Evolutionary conservation across 1,140 invertebrate species (phyloP), one percentile per base, ranked within the genome.

Genomic region (Zophobas morio): DNA sequence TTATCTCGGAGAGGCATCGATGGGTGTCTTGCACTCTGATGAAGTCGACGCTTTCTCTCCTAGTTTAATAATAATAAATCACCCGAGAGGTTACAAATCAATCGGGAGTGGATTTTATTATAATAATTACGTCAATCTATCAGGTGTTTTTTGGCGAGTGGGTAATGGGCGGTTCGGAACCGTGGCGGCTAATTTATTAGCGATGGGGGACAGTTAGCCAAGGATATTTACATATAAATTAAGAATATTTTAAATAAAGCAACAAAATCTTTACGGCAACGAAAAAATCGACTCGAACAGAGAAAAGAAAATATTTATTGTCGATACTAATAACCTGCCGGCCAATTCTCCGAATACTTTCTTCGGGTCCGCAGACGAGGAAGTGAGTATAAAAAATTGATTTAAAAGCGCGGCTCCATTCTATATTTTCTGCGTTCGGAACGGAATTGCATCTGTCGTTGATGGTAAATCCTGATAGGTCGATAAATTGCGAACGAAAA

Each of bases 401-500:
- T 66, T 66, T 40, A 66, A 66, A 66, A 66, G 60, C 60, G 42
- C 60, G 37, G 56, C 6, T 42, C 60, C 60, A 42, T 66, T 66
- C 39, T 42, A 39, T 66, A 42, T 66, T 66, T 42, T 20, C 39
- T 42, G 35, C 39, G 42, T 66, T 66, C 60, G 57, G 37, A 63
- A 40, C 42, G 57, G 57, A 63, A 63, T 63, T 37, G 60, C 60
- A 42, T 66, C 60, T 66, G 60, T 66, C 60, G 60, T 42, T 42
- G 60, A 66, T 66, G 60, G 60, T 66, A 66, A 66, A 66, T 66
- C 39, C 42, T 66, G 60, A 66, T 66, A 66, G 60, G 37, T 66
- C 60, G 42, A 66, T 66, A 66, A 66, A 66, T 66, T 66, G 60
- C 42, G 20, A 42, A 66, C 42, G 60, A 66, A 66, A 66, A 66